Base-by-base conservation (phyloP, 2,888 invertebrate genomes). In the Mythimna albipuncta region DNA sequence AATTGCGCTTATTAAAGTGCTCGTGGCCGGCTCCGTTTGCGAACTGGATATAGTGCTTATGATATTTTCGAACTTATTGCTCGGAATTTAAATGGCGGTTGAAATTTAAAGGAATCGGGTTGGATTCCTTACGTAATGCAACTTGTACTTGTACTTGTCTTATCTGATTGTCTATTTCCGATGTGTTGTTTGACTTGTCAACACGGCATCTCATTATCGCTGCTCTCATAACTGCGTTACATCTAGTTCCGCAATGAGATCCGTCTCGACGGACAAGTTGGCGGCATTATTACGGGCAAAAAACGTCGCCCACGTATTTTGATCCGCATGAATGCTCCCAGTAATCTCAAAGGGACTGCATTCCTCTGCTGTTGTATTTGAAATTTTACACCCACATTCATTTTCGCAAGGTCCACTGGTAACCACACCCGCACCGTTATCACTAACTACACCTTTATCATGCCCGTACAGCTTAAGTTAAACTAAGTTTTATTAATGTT, bases 1-100 rank as follows among this genome's bases (percentile, higher is more conserved):
- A 93, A 94, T 93, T 92, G 92, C 79, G 81, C 86, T 87, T 89
- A 89, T 89, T 90, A 90, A 91, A 91, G 87, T 84, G 88, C 86
- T 85, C 86, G 44, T 76, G 81, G 77, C 85, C 71, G 78, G 74
- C 80, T 86, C 67, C 69, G 64, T 77, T 67, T 65, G 72, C 55
- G 35, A 64, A 72, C 67, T 68, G 72, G 77, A 75, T 64, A 69
- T 75, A 79, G 82, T 68, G 72, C 74, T 79, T 79, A 78, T 57
- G 68, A 75, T 84, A 72, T 86, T 77, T 83, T 75, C 61, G 69
- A 66, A 80, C 67, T 75, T 66, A 50, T 59, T 69, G 59, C 63
- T 61, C 52, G 77, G 69, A 75, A 77, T 77, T 83, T 71, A 66
- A 72, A 65, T 47, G 47, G 59, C 65, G 69, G 69, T 74, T 69